Conservation (phyloP, 2,888 invertebrate genomes). For the Sesia apiformis region DNA sequence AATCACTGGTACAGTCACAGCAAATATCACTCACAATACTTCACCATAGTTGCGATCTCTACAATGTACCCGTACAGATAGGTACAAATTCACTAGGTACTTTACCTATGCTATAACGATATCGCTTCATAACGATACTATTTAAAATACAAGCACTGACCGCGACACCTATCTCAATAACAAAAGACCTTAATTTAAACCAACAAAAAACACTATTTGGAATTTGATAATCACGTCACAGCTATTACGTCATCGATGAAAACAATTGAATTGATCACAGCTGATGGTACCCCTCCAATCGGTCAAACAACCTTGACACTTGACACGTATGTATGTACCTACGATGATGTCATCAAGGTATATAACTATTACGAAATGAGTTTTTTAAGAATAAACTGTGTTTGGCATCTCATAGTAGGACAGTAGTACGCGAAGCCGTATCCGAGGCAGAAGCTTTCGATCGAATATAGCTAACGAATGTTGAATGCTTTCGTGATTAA, state of each 20-base stretch:
- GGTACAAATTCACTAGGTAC: too few relatives aligned
- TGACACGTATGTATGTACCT: slow-evolving; percentile 7
- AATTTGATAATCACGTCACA: too few relatives aligned
- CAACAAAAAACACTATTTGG: too few relatives aligned
- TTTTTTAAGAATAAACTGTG: slow-evolving; percentile 50
- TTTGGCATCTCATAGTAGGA: slow-evolving; percentile 40
- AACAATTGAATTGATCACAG: neutral
- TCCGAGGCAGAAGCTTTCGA: neutral
- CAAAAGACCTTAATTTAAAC: too few relatives aligned
- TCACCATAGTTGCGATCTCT: too few relatives aligned
- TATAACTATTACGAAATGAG: slow-evolving; percentile 38
- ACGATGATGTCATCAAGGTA: slow-evolving; percentile 50
- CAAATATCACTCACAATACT: too few relatives aligned
- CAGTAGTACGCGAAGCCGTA: slow-evolving; percentile 35
- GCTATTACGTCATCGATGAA: neutral
- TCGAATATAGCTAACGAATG: neutral
- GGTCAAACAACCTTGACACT: neutral
- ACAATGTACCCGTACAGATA: too few relatives aligned
- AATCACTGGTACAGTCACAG: too few relatives aligned
- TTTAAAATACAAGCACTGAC: too few relatives aligned
- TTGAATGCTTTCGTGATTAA: neutral
- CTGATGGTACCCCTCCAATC: neutral
- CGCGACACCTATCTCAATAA: too few relatives aligned
- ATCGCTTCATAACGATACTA: too few relatives aligned
- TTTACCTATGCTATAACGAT: too few relatives aligned